phyloP scores from a whole-genome alignment of 2,888 invertebrate genomes.

The Apantesis nais region DNA sequence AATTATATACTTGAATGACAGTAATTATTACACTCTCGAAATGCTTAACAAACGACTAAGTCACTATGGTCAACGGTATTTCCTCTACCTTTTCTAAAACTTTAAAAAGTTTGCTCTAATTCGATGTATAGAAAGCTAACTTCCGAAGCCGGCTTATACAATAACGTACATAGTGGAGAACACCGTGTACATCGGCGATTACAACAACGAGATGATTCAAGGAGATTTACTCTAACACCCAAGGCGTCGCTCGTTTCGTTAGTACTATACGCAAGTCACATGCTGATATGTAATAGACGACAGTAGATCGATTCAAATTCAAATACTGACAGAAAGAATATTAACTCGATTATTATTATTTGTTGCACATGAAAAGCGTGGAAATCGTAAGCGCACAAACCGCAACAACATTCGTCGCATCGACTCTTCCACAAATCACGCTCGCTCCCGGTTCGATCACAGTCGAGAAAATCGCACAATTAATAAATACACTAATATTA shows the following conservation, averaged over 20 bases:
- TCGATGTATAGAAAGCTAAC: conserved; percentile 79
- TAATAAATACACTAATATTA: conserved; percentile 82
- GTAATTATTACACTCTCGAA: conserved; percentile 62
- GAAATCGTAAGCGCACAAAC: conserved; percentile 63
- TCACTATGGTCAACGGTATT: conserved; percentile 62
- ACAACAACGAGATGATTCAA: conserved; percentile 71
- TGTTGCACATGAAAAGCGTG: conserved; percentile 68
- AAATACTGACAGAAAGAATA: conserved; percentile 77
- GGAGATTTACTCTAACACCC: conserved; percentile 65
- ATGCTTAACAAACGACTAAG: conserved; percentile 65
- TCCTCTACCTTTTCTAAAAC: conserved; percentile 63
- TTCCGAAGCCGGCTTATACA: conserved; percentile 69
- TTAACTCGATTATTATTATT: conserved; percentile 55
- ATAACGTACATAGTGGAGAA: conserved; percentile 58
- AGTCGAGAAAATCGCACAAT: conserved; percentile 73
- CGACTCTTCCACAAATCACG: conserved; percentile 50
- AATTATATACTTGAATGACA: conserved; percentile 57
- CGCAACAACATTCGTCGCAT: conserved; percentile 46
- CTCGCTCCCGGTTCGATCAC: conserved; percentile 73
- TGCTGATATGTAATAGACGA: conserved; percentile 83
- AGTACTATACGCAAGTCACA: conserved; percentile 81
- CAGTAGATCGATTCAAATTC: conserved; percentile 75
- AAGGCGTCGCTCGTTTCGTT: conserved; percentile 68
- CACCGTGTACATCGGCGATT: conserved; percentile 63
- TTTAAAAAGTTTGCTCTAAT: conserved; percentile 72